Evolutionary conservation across 2,113 vertebrate species (phyloP).

Genomic region (Tragelaphus imberbis): DNA sequence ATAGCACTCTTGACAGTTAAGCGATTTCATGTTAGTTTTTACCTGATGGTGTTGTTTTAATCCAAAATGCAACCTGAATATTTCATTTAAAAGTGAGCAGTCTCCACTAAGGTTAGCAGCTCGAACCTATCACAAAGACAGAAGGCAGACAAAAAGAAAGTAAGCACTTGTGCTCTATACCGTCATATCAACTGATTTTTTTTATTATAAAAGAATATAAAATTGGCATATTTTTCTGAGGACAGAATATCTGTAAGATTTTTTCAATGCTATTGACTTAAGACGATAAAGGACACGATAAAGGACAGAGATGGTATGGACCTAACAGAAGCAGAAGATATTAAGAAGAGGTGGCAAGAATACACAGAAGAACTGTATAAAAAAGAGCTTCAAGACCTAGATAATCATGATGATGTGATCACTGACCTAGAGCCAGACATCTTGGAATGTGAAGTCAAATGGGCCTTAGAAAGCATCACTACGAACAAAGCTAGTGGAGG

Average conservation of each 20-base stretch:
- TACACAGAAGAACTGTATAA: no score
- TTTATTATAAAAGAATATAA: neutral
- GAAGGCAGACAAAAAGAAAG: constrained; percentile 9
- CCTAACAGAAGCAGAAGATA: no score
- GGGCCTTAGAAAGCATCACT: no score
- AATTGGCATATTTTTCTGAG: neutral
- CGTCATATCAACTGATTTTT: neutral
- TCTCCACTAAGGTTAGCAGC: constrained; percentile 98
- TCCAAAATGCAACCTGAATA: constrained; percentile 90
- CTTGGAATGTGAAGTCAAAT: no score
- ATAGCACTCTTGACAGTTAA: neutral
- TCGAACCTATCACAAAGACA: constrained; percentile 84
- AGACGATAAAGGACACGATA: no score
- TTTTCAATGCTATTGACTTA: neutral
- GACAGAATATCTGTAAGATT: neutral
- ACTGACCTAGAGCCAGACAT: no score
- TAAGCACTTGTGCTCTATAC: neutral
- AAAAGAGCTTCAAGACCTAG: no score
- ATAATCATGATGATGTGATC: no score
- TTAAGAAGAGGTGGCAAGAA: no score
- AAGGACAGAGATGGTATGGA: no score
- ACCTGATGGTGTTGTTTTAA: constrained; percentile 95
- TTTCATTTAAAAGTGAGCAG: constrained; percentile 90
- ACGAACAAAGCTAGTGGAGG: no score
- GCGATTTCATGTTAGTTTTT: constrained; percentile 50